A percentile compares a stretch with the other conserved stretches of the same genome.
phyloP scores from a whole-genome alignment of 1,140 invertebrate genomes.

The Idris sp. region DNA sequence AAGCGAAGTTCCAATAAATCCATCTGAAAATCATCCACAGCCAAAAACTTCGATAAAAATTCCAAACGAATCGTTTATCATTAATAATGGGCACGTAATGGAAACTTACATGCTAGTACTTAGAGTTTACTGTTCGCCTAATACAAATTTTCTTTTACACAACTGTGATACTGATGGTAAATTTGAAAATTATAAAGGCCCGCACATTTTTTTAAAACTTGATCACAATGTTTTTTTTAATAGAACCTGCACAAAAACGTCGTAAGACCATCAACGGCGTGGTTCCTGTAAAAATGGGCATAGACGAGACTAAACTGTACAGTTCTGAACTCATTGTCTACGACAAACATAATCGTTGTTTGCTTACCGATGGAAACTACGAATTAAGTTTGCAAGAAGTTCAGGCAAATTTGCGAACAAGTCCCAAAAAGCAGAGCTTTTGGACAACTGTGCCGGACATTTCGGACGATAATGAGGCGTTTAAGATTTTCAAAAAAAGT shows the following conservation, averaged over 20 bases:
- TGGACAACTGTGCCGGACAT: conserved; percentile 91
- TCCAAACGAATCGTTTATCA: conserved; percentile 89
- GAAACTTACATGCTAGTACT: conserved; percentile 93
- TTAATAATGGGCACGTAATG: conserved; percentile 89
- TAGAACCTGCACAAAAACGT: conserved; percentile 82
- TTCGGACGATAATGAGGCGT: conserved; percentile 81
- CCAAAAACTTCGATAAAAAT: conserved; percentile 88
- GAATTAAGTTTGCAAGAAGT: conserved; percentile 89
- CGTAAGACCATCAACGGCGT: conserved; percentile 78
- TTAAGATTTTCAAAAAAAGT: conserved; percentile 85
- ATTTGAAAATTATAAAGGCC: too few species aligned
- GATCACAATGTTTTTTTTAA: not conserved
- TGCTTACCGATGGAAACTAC: conserved; percentile 93
- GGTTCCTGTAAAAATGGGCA: conserved; percentile 68
- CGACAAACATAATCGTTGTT: conserved; percentile 92
- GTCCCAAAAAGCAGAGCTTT: conserved; percentile 83
- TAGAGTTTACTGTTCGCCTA: conserved; percentile 82
- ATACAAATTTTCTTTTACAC: conserved; percentile 73
- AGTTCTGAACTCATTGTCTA: conserved; percentile 93
- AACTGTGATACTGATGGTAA: conserved; percentile 77
- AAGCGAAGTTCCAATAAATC: conserved; percentile 89
- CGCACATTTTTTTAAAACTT: too few species aligned
- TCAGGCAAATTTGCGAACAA: conserved; percentile 79
- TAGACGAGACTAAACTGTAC: conserved; percentile 83
- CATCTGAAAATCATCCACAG: conserved; percentile 83